A percentile compares a stretch with the other conserved stretches of the same genome.
phyloP scores from a whole-genome alignment of 1,140 invertebrate genomes.

The Drosophila triauraria region DNA sequence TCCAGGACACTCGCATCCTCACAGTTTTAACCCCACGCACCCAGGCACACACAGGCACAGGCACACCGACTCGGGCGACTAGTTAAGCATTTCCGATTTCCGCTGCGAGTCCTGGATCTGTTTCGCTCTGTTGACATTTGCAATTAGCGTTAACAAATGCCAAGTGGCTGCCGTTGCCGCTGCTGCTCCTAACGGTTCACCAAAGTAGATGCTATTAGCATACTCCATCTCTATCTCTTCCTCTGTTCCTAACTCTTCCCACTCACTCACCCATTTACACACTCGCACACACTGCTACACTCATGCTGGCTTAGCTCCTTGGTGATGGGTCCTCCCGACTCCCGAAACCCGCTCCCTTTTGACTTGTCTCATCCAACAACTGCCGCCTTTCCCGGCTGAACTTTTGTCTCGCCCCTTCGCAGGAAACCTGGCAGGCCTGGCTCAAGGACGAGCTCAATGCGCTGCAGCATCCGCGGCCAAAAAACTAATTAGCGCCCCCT shows the following conservation, averaged over 20 bases:
- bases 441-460: constrained; percentile 80
- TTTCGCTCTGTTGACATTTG: constrained; percentile 76
- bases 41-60: constrained; percentile 8
- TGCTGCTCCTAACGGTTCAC: constrained; percentile 59
- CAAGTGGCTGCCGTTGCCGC: constrained; percentile 57
- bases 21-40: constrained; percentile 12
- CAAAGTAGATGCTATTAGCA: constrained; percentile 76
- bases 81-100: constrained; percentile 83
- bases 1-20: constrained; percentile 49
- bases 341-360: constrained; percentile 20
- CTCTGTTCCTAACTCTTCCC: constrained; percentile 27
- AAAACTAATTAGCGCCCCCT: constrained; percentile 64
- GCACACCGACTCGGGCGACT: constrained; percentile 44
- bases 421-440: constrained; percentile 81
- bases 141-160: constrained; percentile 81
- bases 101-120: constrained; percentile 58
- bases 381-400: constrained; percentile 44
- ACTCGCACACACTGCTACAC: constrained; percentile 15
- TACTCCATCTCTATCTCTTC: constrained; percentile 34
- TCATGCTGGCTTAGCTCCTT: constrained; percentile 50
- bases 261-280: constrained; percentile 7
- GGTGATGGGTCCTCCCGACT: constrained; percentile 63
- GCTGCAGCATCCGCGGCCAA: constrained; percentile 70
- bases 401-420: constrained; percentile 60
- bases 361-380: constrained; percentile 33